A percentile compares a stretch with the other conserved stretches of the same genome.
phyloP scores from a whole-genome alignment of 2,888 invertebrate genomes.

The Philaethria dido region DNA sequence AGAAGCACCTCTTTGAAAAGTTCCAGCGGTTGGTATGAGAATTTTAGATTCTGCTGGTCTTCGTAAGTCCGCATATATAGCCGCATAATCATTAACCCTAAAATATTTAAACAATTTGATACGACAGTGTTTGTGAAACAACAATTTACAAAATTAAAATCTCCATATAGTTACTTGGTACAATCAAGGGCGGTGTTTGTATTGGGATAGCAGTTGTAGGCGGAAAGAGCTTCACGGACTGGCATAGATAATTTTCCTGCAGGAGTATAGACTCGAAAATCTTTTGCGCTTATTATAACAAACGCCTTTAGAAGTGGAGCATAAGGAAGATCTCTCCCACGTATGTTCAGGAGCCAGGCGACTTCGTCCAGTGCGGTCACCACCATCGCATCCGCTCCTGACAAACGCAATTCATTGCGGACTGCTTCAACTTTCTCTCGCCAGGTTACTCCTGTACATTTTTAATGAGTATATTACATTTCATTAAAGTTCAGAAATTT shows the following conservation, averaged over 20 bases:
- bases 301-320: conserved; percentile 92
- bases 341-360: conserved; percentile 94
- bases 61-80: conserved; percentile 88
- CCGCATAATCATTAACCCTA: conserved; percentile 88
- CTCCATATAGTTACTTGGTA: conserved; percentile 58
- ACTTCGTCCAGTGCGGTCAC: conserved; percentile 93
- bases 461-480: background rate
- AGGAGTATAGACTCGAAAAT: conserved; percentile 88
- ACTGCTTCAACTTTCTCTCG: conserved; percentile 88
- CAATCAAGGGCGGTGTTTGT: conserved; percentile 79
- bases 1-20: conserved; percentile 89
- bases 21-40: conserved; percentile 87
- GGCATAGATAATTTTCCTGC: conserved; percentile 85
- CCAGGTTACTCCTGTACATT: conserved; percentile 86
- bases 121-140: too few species aligned
- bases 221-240: conserved; percentile 78
- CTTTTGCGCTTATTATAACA: conserved; percentile 86
- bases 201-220: conserved; percentile 84
- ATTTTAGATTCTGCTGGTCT: conserved; percentile 85
- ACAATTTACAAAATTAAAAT: background rate
- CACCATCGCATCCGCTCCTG: conserved; percentile 90
- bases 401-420: conserved; percentile 84
- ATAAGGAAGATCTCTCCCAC: conserved; percentile 92
- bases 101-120: conserved; percentile 41
- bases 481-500: background rate